These are phyloP conservation scores for Tryphoninae sp. DNA, from an alignment of 2,888 invertebrate genomes.

Conservation along the genomic window DNA sequence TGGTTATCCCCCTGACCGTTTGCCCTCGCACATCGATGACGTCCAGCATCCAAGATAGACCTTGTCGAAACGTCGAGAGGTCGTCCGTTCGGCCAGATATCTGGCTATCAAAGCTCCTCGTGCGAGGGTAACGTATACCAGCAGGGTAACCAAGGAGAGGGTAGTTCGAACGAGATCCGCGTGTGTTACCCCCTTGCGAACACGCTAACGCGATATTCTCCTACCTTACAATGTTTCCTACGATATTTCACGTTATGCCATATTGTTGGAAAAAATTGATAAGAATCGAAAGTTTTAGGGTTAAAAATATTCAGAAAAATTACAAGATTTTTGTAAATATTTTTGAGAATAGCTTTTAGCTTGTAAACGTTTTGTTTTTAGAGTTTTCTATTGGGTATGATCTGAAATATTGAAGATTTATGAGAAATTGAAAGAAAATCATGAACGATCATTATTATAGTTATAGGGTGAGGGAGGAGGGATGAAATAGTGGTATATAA, in stretches of 20 bases:
- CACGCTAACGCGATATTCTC: constrained; percentile 32
- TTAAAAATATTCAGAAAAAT: too few relatives aligned
- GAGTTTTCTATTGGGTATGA: neutral
- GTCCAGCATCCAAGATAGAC: constrained; percentile 52
- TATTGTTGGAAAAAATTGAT: neutral
- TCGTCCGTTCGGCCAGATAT: constrained; percentile 23
- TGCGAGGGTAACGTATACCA: constrained; percentile 12
- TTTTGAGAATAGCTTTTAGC: neutral
- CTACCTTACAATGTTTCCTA: neutral
- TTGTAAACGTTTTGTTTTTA: neutral
- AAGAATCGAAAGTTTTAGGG: too few relatives aligned
- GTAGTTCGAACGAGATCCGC: constrained; percentile 33
- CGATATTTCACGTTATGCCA: neutral
- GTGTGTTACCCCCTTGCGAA: constrained; percentile 51
- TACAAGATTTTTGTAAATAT: too few relatives aligned
- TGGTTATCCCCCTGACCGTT: neutral
- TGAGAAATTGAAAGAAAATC: neutral
- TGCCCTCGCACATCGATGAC: constrained; percentile 29
- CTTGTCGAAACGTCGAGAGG: constrained; percentile 63
- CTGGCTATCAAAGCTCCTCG: constrained; percentile 18
- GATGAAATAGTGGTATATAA: constrained; percentile 46
- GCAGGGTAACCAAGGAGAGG: constrained; percentile 14
- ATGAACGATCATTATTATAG: constrained; percentile 41
- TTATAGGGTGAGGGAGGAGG: constrained; percentile 12
- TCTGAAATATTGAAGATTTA: neutral